phyloP scores from a whole-genome alignment of 1,140 invertebrate species.

The Papilio xuthus region DNA sequence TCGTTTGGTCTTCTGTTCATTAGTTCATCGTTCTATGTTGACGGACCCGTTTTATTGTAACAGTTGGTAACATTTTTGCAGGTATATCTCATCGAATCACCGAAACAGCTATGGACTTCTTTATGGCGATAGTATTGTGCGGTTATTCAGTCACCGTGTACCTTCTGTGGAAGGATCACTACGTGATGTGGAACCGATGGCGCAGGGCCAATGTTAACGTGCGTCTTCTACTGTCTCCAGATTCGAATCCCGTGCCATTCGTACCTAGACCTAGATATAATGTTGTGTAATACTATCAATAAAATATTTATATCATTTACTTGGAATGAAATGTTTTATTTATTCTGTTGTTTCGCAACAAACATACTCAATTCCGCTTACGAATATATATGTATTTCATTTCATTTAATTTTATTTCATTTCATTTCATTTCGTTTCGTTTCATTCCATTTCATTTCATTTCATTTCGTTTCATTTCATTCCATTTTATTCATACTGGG shows the following conservation, averaged over 20 bases:
- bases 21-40: neutral
- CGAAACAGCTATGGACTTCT: constrained; percentile 76
- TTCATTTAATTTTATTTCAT: no score
- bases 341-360: neutral
- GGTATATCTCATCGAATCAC: constrained; percentile 75
- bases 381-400: no score
- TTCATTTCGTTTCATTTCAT: no score
- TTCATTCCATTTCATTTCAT: no score
- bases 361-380: no score
- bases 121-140: constrained; percentile 77
- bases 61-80: constrained; percentile 44
- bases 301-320: constrained; percentile 28
- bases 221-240: constrained; percentile 65
- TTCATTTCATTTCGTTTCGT: no score
- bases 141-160: constrained; percentile 76
- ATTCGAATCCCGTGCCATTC: constrained; percentile 72
- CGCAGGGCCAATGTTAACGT: constrained; percentile 76
- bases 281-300: constrained; percentile 53
- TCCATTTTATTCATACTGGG: no score
- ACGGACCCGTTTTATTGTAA: neutral
- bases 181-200: constrained; percentile 79
- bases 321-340: neutral
- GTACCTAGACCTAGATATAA: constrained; percentile 71
- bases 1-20: neutral
- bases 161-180: constrained; percentile 79